phyloP scores from a whole-genome alignment of 2,113 vertebrate genomes.

The Dipodomys ordii region DNA sequence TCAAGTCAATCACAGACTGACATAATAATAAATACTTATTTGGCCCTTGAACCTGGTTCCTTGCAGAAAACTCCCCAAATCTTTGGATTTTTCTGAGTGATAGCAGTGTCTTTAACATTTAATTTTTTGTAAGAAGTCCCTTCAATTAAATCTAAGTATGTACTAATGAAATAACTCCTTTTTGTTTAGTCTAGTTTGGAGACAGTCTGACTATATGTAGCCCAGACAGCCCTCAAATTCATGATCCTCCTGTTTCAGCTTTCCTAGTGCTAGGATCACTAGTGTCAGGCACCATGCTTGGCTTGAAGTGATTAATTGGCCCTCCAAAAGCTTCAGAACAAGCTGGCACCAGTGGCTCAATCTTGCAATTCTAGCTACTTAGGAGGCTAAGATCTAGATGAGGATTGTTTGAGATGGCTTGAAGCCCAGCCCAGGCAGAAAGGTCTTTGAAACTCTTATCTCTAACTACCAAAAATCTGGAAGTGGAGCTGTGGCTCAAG shows the following conservation, averaged over 20 bases:
- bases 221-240: neutral
- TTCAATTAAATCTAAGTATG: neutral
- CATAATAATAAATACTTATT: neutral
- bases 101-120: neutral
- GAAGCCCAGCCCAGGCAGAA: no score
- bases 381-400: no score
- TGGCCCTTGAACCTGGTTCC: neutral
- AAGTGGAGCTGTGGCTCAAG: no score
- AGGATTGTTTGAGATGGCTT: no score
- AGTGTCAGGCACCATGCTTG: neutral
- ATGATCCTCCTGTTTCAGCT: neutral
- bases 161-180: neutral
- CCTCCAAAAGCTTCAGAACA: neutral
- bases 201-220: neutral
- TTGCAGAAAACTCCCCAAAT: neutral
- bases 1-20: conserved; percentile 2
- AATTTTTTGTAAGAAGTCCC: neutral
- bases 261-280: no score
- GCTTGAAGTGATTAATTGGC: neutral
- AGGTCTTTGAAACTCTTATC: no score
- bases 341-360: no score
- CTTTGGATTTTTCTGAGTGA: neutral
- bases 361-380: no score
- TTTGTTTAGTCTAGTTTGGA: neutral
- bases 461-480: no score